Conservation (phyloP, 2,797 vertebrate genomes). For the Sebastes taczanowskii region DNA sequence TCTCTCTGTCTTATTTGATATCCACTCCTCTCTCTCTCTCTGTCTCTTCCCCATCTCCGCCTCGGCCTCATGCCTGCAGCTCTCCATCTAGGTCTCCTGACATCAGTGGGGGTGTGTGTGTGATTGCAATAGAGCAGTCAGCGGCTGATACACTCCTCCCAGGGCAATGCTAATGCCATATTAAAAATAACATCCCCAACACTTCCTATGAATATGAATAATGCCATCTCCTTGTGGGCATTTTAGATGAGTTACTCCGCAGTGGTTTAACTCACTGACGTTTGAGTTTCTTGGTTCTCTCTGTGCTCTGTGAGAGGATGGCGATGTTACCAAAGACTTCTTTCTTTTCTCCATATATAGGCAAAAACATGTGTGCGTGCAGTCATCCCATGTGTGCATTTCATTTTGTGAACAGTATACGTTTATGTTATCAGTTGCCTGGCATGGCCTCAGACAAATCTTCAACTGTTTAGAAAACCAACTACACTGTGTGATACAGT, state of each 20-base stretch:
- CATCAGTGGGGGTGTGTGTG: conserved; percentile 68
- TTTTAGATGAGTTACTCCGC: conserved; percentile 76
- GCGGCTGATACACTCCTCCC: conserved; percentile 74
- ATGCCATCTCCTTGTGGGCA: conserved; percentile 75
- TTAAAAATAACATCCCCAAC: conserved; percentile 82
- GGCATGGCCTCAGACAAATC: not conserved
- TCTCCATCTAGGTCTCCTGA: conserved; percentile 73
- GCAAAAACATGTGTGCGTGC: not conserved
- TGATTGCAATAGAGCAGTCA: conserved; percentile 79
- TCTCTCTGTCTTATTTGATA: conserved; percentile 57
- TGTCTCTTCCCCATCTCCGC: conserved; percentile 46
- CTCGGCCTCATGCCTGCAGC: conserved; percentile 66
- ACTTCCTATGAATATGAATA: conserved; percentile 81
- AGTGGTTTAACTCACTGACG: conserved; percentile 69
- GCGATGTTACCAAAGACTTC: conserved; percentile 35
- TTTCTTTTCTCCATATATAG: conserved; percentile 22
- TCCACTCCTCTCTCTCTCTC: conserved; percentile 4
- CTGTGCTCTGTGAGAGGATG: conserved; percentile 38
- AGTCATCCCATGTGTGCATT: not conserved
- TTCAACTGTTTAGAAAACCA: not conserved
- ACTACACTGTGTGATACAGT: not conserved
- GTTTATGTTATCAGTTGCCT: not conserved
- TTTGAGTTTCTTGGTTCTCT: conserved; percentile 64
- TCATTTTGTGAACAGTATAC: not conserved
- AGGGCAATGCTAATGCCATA: conserved; percentile 82